phyloP scores from a whole-genome alignment of 2,113 vertebrate species.

The Notarius lentiginosus region DNA sequence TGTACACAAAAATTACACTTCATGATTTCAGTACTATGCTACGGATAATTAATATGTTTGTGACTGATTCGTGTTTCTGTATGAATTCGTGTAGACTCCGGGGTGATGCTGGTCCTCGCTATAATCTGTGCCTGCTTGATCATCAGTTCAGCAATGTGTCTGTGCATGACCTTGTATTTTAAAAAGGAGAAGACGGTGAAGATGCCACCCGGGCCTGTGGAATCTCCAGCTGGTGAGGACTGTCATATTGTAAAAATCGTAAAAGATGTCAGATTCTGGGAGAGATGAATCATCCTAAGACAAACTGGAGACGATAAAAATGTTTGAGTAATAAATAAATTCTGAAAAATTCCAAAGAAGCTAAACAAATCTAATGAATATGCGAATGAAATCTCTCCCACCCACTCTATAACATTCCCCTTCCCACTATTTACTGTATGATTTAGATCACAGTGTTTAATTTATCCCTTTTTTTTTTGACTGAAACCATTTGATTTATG shows the following conservation, averaged over 20 bases:
- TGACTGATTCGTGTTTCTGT: neutral
- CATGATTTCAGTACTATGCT: too few relatives aligned
- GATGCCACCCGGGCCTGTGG: neutral
- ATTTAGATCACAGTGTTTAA: neutral
- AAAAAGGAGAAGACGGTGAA: neutral
- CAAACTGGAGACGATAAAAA: neutral
- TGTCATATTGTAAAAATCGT: neutral
- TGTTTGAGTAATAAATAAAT: neutral
- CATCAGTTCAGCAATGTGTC: neutral
- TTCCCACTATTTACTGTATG: neutral
- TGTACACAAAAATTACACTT: neutral
- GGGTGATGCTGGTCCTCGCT: neutral
- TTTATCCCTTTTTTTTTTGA: neutral
- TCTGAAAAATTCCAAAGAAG: neutral
- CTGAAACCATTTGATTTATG: neutral
- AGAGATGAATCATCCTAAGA: neutral
- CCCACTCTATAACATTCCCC: neutral
- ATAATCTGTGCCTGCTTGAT: constrained; percentile 25
- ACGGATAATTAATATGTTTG: too few relatives aligned
- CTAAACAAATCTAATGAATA: neutral
- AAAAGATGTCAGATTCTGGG: neutral
- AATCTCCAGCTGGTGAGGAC: constrained; percentile 23
- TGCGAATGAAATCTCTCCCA: neutral
- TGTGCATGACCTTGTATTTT: neutral
- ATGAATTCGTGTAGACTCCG: neutral